Evolutionary conservation across 2,888 invertebrate species (phyloP).

Genomic region (Lasioglossum villosulum): DNA sequence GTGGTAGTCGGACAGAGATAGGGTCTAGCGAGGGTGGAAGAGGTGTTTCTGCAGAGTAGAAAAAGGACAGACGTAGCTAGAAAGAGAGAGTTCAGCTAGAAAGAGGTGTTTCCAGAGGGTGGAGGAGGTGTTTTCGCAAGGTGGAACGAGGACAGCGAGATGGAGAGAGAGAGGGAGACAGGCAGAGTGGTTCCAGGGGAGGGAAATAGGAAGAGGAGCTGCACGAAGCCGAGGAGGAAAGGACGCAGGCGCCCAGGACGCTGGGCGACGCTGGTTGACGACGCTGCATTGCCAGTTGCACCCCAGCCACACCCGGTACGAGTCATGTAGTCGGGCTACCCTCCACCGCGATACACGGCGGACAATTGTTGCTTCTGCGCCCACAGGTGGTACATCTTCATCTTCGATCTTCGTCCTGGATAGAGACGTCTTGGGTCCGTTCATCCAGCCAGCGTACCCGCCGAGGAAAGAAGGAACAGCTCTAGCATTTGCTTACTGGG

Average conservation of each 20-base stretch:
- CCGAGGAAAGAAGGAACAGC: neutral
- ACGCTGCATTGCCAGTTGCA: conserved; percentile 79
- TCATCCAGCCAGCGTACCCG: conserved; percentile 20
- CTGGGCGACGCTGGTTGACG: conserved; percentile 74
- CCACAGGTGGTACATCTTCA: conserved; percentile 83
- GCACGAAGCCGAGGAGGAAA: conserved; percentile 67
- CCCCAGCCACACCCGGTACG: conserved; percentile 84
- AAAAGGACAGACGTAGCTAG: neutral
- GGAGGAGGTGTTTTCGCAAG: conserved; percentile 34
- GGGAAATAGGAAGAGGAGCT: conserved; percentile 58
- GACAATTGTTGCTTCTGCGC: conserved; percentile 85
- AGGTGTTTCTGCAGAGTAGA: neutral
- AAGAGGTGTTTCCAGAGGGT: conserved; percentile 1
- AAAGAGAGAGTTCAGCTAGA: conserved; percentile 1
- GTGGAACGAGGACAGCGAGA: neutral
- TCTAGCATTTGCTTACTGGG: neutral
- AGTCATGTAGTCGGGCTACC: conserved; percentile 84
- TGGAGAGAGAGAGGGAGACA: conserved; percentile 32
- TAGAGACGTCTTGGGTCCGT: conserved; percentile 54
- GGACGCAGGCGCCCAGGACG: conserved; percentile 77
- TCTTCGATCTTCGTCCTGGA: conserved; percentile 70
- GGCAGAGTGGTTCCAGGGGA: neutral
- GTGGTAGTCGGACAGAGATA: neutral
- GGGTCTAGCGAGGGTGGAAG: neutral
- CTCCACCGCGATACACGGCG: conserved; percentile 83